Conservation (phyloP, 1,140 invertebrate genomes). For the Drosophila tristis region DNA sequence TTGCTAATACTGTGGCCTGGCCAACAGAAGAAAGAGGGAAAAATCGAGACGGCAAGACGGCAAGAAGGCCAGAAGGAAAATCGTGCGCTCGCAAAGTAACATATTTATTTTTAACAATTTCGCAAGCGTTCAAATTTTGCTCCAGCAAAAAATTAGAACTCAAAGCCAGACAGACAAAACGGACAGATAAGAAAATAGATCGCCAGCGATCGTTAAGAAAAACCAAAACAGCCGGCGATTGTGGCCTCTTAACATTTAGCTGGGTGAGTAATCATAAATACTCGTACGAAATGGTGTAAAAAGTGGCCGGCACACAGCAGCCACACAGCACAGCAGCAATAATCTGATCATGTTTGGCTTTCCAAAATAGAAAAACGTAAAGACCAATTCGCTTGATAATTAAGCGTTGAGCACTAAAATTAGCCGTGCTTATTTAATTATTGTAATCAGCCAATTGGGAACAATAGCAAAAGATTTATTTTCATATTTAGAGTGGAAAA, state of each 20-base stretch:
- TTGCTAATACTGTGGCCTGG: conserved; percentile 19
- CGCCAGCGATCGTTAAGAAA: conserved; percentile 54
- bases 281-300: conserved; percentile 39
- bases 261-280: conserved; percentile 62
- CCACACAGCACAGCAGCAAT: neutral
- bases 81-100: conserved; percentile 68
- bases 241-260: conserved; percentile 57
- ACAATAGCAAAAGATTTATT: conserved; percentile 15
- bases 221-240: conserved; percentile 47
- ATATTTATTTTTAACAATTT: conserved; percentile 81
- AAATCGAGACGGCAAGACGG: conserved; percentile 25
- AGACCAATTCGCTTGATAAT: conserved; percentile 40
- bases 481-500: conserved; percentile 34
- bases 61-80: conserved; percentile 33
- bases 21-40: conserved; percentile 46
- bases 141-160: conserved; percentile 63
- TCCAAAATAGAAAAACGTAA: conserved; percentile 49
- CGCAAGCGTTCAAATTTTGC: conserved; percentile 73
- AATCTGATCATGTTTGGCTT: conserved; percentile 53
- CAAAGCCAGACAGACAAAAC: conserved; percentile 55
- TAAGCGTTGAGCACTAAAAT: conserved; percentile 45
- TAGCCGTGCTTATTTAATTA: conserved; percentile 49
- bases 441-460: conserved; percentile 47
- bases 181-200: conserved; percentile 45
- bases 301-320: conserved; percentile 5